Percentiles rank a stretch among this genome's conserved stretches.
These are phyloP conservation scores for Myocastor coypus DNA, from an alignment of 2,113 vertebrate genomes.

Conservation along the genomic window DNA sequence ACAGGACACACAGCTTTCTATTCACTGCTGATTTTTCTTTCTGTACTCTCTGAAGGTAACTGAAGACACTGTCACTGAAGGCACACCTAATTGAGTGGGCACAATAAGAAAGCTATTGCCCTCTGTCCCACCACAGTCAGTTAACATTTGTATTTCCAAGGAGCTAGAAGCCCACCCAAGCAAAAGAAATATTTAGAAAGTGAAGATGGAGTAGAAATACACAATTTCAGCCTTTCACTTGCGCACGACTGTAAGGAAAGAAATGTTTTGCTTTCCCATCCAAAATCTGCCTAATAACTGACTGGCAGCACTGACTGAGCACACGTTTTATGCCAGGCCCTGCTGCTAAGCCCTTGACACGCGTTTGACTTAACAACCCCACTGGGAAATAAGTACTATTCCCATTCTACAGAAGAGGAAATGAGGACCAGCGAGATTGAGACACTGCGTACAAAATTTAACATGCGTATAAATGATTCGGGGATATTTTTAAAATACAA, in stretches of 20 bases:
- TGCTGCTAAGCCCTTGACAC: not conserved
- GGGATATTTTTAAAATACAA: not conserved
- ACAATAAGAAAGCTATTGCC: not conserved
- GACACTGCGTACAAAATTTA: not conserved
- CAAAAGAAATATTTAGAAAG: not conserved
- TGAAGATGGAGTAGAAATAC: not conserved
- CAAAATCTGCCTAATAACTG: not conserved
- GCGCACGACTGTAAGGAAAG: not conserved
- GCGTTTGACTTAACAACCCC: not conserved
- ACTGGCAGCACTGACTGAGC: not conserved
- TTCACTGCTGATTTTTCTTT: not conserved
- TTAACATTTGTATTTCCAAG: not conserved
- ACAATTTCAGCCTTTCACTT: conserved; percentile 10
- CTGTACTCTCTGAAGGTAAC: not conserved
- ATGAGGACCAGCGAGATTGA: not conserved
- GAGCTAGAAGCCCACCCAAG: not conserved
- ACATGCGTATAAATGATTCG: not conserved
- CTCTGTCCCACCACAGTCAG: not conserved
- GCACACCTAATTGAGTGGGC: not conserved
- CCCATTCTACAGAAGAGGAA: conserved; percentile 22
- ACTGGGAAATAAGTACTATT: not conserved
- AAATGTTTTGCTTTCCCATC: conserved; percentile 16
- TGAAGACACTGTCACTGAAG: not conserved
- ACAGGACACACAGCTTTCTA: not conserved
- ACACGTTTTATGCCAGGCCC: not conserved